Percentiles rank a stretch among this genome's conserved stretches.
These are phyloP conservation scores for Tragelaphus oryx DNA, from an alignment of 2,797 vertebrate species.

Conservation along the genomic window DNA sequence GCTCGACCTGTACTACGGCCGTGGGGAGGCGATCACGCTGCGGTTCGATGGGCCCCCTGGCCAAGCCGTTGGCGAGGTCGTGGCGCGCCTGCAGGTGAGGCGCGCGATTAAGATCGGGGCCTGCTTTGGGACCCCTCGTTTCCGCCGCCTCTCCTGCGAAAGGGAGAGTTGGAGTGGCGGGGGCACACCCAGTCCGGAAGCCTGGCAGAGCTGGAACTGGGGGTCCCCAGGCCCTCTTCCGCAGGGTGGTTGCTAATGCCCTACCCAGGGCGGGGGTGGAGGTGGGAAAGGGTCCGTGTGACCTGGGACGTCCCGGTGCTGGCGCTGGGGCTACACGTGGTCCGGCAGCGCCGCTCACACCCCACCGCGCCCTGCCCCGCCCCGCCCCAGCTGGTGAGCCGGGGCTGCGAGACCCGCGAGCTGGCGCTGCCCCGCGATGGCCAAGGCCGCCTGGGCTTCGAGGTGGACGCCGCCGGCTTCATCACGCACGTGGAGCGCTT, in stretches of 20 bases:
- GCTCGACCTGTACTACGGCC: slow-evolving; percentile 91
- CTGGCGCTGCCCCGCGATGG: slow-evolving; percentile 89
- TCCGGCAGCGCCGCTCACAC: neutral
- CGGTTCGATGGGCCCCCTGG: slow-evolving; percentile 82
- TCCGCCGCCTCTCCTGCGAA: neutral
- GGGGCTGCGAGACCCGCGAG: slow-evolving; percentile 91
- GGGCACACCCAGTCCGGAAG: neutral
- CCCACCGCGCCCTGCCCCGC: neutral
- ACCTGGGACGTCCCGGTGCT: accelerated
- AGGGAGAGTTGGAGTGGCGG: neutral
- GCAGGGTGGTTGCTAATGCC: neutral
- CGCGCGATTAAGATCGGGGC: accelerated
- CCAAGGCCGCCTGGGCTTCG: slow-evolving; percentile 91
- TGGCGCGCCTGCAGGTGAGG: slow-evolving; percentile 91
- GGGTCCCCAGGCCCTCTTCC: too few relatives aligned
- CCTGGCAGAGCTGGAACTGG: neutral
- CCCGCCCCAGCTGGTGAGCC: slow-evolving; percentile 86
- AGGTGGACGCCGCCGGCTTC: slow-evolving; percentile 91
- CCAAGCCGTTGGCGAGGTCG: slow-evolving; percentile 90
- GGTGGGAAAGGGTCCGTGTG: neutral
- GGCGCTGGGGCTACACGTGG: too few relatives aligned
- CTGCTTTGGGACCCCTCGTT: neutral
- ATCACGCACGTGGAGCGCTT: slow-evolving; percentile 92
- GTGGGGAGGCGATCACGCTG: slow-evolving; percentile 87
- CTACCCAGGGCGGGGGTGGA: too few relatives aligned